These are phyloP conservation scores for Atta cephalotes DNA, from an alignment of 1,140 invertebrate species.

Conservation along the genomic window DNA sequence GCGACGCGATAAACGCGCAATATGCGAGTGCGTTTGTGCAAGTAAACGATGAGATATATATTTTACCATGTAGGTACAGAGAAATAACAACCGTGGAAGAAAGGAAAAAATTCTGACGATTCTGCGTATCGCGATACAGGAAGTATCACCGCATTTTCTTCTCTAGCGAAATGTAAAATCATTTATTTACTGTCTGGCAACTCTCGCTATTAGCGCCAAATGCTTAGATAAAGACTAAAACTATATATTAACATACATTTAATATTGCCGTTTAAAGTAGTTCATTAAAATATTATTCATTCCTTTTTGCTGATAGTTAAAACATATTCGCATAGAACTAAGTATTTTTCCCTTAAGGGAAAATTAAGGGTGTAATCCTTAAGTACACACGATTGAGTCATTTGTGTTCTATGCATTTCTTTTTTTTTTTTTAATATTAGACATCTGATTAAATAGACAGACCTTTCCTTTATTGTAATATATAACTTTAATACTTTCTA, in stretches of 20 bases:
- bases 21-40: slow-evolving; percentile 11
- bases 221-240: slow-evolving; percentile 51
- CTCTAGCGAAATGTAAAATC: slow-evolving; percentile 46
- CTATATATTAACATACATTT: slow-evolving; percentile 37
- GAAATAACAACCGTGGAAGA: slow-evolving; percentile 11
- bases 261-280: slow-evolving; percentile 13
- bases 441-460: too few relatives aligned
- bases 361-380: too few relatives aligned
- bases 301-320: slow-evolving; percentile 26
- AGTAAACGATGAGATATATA: neutral
- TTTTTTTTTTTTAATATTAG: too few relatives aligned
- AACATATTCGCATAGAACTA: slow-evolving; percentile 17
- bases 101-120: slow-evolving; percentile 27
- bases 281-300: slow-evolving; percentile 46
- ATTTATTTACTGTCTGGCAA: slow-evolving; percentile 40
- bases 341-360: too few relatives aligned
- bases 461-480: too few relatives aligned
- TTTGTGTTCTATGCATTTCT: too few relatives aligned
- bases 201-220: slow-evolving; percentile 23
- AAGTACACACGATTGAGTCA: too few relatives aligned
- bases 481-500: too few relatives aligned
- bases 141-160: slow-evolving; percentile 12
- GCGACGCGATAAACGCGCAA: slow-evolving; percentile 28
- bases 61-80: neutral
- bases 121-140: slow-evolving; percentile 42